Base-by-base conservation (phyloP, 2,797 vertebrate species). In the Lacerta bilineata region DNA sequence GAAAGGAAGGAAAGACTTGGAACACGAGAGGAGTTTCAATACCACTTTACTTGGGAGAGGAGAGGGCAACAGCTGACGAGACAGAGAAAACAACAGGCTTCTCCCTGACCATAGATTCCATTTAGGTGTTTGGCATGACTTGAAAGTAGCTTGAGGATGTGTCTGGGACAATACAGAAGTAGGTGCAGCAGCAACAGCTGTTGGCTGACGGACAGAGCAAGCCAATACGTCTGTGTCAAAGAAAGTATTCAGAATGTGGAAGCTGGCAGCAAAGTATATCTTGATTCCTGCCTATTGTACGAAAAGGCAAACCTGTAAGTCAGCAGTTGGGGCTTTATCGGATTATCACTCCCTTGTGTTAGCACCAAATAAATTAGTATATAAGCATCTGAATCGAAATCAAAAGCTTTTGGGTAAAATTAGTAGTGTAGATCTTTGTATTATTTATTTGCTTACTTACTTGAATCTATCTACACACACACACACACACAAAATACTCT, bases 1-100 rank as follows among this genome's bases (percentile, higher is more conserved):
- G 84, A 93, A 87, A 80, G 90, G 92, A 90, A 95, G 69, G 86
- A 92, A 95, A 88, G 86, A 94, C 89, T 93, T 90, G 93, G 83
- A 93, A 69, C 27, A 91, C 17, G 33, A 75, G 8, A 11, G 69
- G 41, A 0, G 0, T 50, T 83, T 91, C 80, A 69, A 78, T 88
- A 90, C 29, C 85, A 82, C 86, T 88, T 91, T 91, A 74, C 8
- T 25, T 5, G 91, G 82, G 78, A 95, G 13, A 0, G 39, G 13
- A 27, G 39, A 43, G 13, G 23, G 25, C 6, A 95, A 93, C 2
- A 90, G 90, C 39, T 93, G 87, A 90, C 96, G 94, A 96, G 90
- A 90, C 68, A 90, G 92, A 87, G 89, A 90, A 94, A 92, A 90
- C 71, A 91, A 39, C 20, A 0, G 0, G 75, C 0, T 79, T 87